A percentile compares a stretch with the other conserved stretches of the same genome.
Conservation (phyloP, 1,140 invertebrate species). For the Tetranychus cinnabarinus region DNA sequence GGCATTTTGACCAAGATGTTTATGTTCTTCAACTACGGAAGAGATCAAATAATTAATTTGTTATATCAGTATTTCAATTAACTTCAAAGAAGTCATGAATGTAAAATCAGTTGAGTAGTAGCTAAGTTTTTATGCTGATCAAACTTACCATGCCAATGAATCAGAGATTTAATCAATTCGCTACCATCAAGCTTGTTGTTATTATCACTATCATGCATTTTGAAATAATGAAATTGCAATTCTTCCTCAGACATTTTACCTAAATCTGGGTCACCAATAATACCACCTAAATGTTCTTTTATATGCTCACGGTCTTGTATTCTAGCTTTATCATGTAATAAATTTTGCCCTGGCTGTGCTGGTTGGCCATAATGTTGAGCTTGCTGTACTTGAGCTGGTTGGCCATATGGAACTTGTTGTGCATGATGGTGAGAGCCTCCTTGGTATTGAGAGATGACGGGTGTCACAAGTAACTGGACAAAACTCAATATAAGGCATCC, state of each 20-base stretch:
- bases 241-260: slow-evolving; percentile 81
- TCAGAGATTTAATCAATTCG: slow-evolving; percentile 61
- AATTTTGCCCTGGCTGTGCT: slow-evolving; percentile 9
- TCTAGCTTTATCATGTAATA: slow-evolving; percentile 12
- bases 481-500: too few relatives aligned
- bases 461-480: too few relatives aligned
- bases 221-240: slow-evolving; percentile 84
- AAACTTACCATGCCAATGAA: slow-evolving; percentile 18
- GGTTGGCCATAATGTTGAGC: slow-evolving; percentile 3
- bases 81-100: not conserved
- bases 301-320: slow-evolving; percentile 14
- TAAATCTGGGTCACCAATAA: slow-evolving; percentile 34
- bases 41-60: not conserved
- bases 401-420: not conserved
- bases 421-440: too few relatives aligned
- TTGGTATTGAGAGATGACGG: too few relatives aligned
- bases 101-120: too few relatives aligned
- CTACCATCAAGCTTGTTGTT: slow-evolving; percentile 84
- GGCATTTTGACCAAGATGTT: slow-evolving; percentile 5
- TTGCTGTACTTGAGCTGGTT: not conserved
- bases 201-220: slow-evolving; percentile 87
- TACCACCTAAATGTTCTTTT: slow-evolving; percentile 6
- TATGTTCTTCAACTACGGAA: slow-evolving; percentile 13
- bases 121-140: not conserved
- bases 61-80: not conserved